Conservation (phyloP, 2,113 vertebrate genomes). For the Ailurus styani region DNA sequence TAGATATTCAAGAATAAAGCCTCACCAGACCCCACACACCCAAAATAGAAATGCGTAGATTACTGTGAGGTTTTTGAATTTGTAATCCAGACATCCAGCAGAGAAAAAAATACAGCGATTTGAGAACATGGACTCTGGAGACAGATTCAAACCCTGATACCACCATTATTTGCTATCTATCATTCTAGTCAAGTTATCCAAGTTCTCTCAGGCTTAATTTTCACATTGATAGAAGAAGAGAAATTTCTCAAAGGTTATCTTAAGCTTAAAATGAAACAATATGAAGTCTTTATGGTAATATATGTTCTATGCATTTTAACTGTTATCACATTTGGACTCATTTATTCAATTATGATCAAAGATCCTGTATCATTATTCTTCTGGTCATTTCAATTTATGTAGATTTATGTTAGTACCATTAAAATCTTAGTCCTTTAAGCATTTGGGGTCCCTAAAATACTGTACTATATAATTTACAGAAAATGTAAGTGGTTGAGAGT, state of each 20-base stretch:
- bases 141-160: background rate
- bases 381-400: background rate
- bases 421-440: slow-evolving; percentile 1
- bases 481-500: background rate
- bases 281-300: background rate
- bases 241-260: background rate
- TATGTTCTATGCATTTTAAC: background rate
- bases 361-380: background rate
- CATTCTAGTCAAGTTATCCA: background rate
- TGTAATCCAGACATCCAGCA: background rate
- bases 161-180: background rate
- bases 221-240: background rate
- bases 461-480: slow-evolving; percentile 9
- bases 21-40: background rate
- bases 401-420: background rate
- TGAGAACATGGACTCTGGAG: background rate
- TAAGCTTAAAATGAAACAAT: background rate
- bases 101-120: background rate
- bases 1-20: slow-evolving; percentile 49
- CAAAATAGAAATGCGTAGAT: slow-evolving; percentile 26
- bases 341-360: background rate
- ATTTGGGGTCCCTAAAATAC: background rate
- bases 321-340: background rate
- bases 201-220: background rate
- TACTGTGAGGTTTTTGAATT: background rate